Evolutionary conservation across 1,140 invertebrate species (phyloP).

Genomic region (Campoletis sonorensis): DNA sequence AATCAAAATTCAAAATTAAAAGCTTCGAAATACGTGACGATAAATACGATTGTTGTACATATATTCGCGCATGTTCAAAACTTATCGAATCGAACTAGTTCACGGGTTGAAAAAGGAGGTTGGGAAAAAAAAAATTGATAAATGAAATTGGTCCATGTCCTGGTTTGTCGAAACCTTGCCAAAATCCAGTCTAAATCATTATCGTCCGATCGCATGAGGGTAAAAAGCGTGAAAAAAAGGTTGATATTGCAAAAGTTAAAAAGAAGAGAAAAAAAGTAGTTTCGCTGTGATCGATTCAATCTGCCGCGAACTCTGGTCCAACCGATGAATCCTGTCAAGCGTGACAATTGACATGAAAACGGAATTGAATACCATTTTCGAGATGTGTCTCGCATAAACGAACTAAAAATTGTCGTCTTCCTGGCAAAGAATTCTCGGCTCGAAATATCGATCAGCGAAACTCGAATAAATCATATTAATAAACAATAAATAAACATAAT

Average conservation of each 20-base stretch:
- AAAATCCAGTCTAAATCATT: constrained; percentile 21
- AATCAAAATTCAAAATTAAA: no score
- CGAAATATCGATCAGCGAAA: neutral
- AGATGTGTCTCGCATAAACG: neutral
- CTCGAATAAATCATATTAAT: no score
- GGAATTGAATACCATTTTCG: neutral
- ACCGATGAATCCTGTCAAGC: neutral
- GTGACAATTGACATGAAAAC: constrained; percentile 11
- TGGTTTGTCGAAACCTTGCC: neutral
- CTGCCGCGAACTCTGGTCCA: neutral
- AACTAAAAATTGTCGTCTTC: neutral
- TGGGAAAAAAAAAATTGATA: neutral
- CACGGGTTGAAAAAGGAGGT: neutral
- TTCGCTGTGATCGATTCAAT: constrained; percentile 7
- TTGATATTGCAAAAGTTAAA: neutral
- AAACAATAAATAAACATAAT: no score
- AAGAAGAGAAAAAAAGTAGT: neutral
- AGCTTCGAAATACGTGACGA: neutral
- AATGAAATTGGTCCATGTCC: neutral
- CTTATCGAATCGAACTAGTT: neutral
- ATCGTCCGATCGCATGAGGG: constrained; percentile 6
- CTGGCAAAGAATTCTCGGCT: neutral
- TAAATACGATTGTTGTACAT: neutral
- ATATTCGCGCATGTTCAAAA: neutral
- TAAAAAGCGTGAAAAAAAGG: neutral